Base-by-base conservation (phyloP, 2,888 invertebrate genomes). In the Tinea pellionella region DNA sequence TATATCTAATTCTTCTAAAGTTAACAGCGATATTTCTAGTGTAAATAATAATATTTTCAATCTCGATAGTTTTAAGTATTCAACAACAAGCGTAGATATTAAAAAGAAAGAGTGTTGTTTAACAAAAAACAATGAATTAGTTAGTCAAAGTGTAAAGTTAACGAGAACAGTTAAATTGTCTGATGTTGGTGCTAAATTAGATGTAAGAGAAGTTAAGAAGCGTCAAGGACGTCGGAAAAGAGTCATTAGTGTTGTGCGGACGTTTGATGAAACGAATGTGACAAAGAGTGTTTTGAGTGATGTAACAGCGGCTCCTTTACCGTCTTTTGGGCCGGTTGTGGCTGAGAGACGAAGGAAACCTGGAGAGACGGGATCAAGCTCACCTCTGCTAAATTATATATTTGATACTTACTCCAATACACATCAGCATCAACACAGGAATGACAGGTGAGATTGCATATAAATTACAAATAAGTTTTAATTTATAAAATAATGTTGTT, bases 381-480 rank as follows among this genome's bases (percentile, higher is more conserved):
- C 87, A 0, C 86, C 86, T 0, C 65, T 87, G 13, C 73, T 87
- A 24, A 87, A 87, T 67, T 86, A 86, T 64, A 87, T 87, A 67
- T 87, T 86, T 63, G 87, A 87, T 66, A 78, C 86, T 2, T 84
- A 86, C 65, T 78, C 84, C 0, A 85, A 81, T 64, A 77, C 80
- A 60, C 86, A 87, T 68, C 58, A 58, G 43, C 86, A 87, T 69
- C 58, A 58, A 32, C 86, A 87, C 68, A 78, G 77, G 62, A 83
- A 81, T 68, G 82, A 81, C 61, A 84, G 80, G 85, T 86, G 66
- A 79, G 77, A 69, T 62, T 41, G 37, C 12, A 47, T 15, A n/a
- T n/a, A n/a, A n/a, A n/a, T n/a, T n/a, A n/a, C n/a, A n/a, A n/a
- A n/a, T n/a, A n/a, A n/a, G n/a, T n/a, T n/a, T n/a, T n/a, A n/a